Conservation (phyloP, 2,888 invertebrate genomes). For the Stenotaenia linearis region DNA sequence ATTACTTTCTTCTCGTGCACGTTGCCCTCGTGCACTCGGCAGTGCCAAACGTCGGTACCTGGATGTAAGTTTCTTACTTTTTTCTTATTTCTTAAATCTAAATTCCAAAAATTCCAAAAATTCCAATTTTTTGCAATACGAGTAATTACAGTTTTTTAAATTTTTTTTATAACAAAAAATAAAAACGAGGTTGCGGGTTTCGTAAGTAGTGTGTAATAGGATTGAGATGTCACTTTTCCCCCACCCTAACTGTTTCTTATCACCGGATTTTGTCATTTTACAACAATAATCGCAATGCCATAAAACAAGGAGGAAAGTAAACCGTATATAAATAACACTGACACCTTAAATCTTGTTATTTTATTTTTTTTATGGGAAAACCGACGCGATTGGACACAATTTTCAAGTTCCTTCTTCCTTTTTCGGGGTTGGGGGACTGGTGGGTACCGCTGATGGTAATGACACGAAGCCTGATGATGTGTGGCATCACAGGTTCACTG, state of each 20-base stretch:
- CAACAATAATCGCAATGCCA: constrained; percentile 11
- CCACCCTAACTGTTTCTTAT: neutral
- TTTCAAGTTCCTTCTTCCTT: neutral
- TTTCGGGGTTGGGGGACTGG: neutral
- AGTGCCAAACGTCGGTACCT: constrained; percentile 17
- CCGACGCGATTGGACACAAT: neutral
- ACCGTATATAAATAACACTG: neutral
- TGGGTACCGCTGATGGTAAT: neutral
- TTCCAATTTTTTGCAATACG: no score
- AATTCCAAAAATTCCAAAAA: no score
- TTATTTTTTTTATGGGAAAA: neutral
- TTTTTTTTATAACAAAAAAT: neutral
- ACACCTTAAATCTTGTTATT: neutral
- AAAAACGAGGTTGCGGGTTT: neutral
- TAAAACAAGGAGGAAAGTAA: neutral
- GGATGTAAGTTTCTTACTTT: neutral
- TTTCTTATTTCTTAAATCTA: no score
- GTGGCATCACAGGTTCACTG: neutral
- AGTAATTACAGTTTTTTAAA: neutral
- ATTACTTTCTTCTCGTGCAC: constrained; percentile 18
- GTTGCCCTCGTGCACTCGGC: constrained; percentile 21
- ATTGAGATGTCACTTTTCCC: neutral
- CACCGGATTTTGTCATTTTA: constrained; percentile 3
- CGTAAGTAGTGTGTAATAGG: constrained; percentile 8
- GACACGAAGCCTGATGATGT: neutral